Evolutionary conservation across 2,797 vertebrate species (phyloP), one percentile per base, ranked within the genome.

Genomic region (Scarus forsteni): DNA sequence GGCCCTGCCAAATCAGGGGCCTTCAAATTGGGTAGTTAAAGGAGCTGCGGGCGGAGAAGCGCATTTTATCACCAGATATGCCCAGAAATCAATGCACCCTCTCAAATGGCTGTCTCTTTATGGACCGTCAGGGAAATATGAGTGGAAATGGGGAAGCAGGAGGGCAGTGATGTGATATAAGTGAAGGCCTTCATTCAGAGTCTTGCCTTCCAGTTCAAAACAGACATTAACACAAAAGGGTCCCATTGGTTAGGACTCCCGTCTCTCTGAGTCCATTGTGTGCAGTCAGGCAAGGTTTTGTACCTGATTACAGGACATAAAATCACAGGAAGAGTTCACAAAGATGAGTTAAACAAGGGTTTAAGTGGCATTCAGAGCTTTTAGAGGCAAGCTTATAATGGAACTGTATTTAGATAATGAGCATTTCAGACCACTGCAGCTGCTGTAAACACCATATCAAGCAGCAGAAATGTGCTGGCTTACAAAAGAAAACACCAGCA

Each of bases 21-120:
- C 82, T 85, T 93, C 89, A 93, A 91, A 93, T 92, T 89, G 91
- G 89, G 91, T 90, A 91, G 92, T 94, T 92, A 93, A 90, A 89
- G 90, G 85, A 88, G 81, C 85, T 83, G 85, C 70, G 75, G 84
- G 89, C 72, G 68, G 80, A 93, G 89, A 86, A 87, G 86, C 72
- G 60, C 85, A 83, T 93, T 94, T 94, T 93, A 94, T 93, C 87
- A 85, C 85, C 86, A 91, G 87, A 92, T 93, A 94, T 90, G 90
- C 87, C 87, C 80, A 87, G 86, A 93, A 94, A 94, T 94, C 93
- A 93, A 94, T 93, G 92, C 87, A 10, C 78, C 81, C 85, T 88
- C 92, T 92, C 91, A 80, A 91, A 93, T 92, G 85, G 89, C 87
- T 88, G 87, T 91, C 85, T 93, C 89, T 93, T 94, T 94, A 92